Conservation (phyloP, 2,113 vertebrate species). For the Vanacampus margaritifer region DNA sequence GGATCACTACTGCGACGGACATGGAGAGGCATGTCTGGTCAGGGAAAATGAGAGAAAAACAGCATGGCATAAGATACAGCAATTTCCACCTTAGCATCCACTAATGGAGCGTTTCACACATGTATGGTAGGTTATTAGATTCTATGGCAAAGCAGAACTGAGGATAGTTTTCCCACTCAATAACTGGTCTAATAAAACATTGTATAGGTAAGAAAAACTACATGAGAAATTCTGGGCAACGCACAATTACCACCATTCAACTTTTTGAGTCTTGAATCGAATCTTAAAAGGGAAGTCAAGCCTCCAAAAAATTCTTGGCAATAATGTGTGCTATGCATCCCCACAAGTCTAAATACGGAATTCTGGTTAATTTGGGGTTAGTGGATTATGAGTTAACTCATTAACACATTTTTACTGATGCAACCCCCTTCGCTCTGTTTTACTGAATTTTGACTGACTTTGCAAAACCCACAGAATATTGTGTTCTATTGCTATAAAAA, state of each 20-base stretch:
- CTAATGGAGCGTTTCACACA: neutral
- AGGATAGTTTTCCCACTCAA: conserved; percentile 26
- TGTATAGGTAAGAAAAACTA: conserved; percentile 1
- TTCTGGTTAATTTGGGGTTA: too few relatives aligned
- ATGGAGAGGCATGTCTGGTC: conserved; percentile 89
- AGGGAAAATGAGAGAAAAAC: neutral
- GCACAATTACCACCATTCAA: conserved; percentile 17
- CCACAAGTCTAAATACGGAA: too few relatives aligned
- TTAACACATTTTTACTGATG: too few relatives aligned
- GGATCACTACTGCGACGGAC: conserved; percentile 97
- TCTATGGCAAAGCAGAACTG: conserved; percentile 16
- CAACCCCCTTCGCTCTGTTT: too few relatives aligned
- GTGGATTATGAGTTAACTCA: too few relatives aligned
- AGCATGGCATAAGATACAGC: neutral
- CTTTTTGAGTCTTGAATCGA: conserved; percentile 12
- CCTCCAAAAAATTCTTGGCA: too few relatives aligned
- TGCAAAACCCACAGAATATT: too few relatives aligned
- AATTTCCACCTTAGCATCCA: neutral
- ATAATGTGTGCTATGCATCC: too few relatives aligned
- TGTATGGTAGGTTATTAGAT: neutral
- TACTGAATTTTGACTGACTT: too few relatives aligned
- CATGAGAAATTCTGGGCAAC: conserved; percentile 28
- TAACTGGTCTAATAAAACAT: conserved; percentile 32
- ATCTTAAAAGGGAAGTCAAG: too few relatives aligned
- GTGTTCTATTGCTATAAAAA: too few relatives aligned